Percentiles rank a stretch among this genome's conserved stretches.
phyloP scores from a whole-genome alignment of 2,888 invertebrate genomes.

The Halictus quadricinctus region DNA sequence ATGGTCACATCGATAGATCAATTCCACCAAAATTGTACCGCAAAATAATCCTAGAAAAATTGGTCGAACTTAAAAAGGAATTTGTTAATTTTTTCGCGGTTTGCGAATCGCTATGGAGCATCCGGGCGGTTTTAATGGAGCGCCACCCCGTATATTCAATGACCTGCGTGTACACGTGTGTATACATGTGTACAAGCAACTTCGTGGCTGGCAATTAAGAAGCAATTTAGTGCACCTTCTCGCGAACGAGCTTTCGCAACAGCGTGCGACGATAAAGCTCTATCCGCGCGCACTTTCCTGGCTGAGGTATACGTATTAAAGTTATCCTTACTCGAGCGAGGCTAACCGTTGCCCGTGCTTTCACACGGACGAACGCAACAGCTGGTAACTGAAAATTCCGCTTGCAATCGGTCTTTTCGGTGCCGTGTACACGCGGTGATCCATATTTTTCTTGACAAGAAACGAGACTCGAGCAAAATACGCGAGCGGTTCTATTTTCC shows the following conservation, averaged over 20 bases:
- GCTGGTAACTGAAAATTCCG: slow-evolving; percentile 2
- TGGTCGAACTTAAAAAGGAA: neutral
- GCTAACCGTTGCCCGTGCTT: slow-evolving; percentile 15
- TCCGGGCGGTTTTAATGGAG: neutral
- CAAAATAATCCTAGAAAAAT: no score
- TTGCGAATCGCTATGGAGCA: neutral
- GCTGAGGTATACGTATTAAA: slow-evolving; percentile 43
- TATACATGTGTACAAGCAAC: slow-evolving; percentile 19
- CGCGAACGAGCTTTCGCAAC: slow-evolving; percentile 48
- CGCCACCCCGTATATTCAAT: slow-evolving; percentile 4
- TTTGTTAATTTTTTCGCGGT: neutral
- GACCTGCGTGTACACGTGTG: neutral
- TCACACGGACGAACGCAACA: neutral
- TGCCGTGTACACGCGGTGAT: neutral
- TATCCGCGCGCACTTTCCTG: neutral
- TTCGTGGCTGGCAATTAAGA: slow-evolving; percentile 60
- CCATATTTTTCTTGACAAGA: neutral
- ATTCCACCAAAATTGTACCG: no score
- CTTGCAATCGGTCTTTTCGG: slow-evolving; percentile 1
- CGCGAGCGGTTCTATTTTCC: neutral
- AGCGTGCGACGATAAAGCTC: slow-evolving; percentile 39
- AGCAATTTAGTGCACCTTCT: slow-evolving; percentile 50
- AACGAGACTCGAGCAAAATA: neutral
- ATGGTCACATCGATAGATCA: no score
- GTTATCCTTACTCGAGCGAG: slow-evolving; percentile 36